A percentile compares a stretch with the other conserved stretches of the same genome.
These are phyloP conservation scores for Aleiodes leptofemur DNA, from an alignment of 2,888 invertebrate species.

Conservation along the genomic window DNA sequence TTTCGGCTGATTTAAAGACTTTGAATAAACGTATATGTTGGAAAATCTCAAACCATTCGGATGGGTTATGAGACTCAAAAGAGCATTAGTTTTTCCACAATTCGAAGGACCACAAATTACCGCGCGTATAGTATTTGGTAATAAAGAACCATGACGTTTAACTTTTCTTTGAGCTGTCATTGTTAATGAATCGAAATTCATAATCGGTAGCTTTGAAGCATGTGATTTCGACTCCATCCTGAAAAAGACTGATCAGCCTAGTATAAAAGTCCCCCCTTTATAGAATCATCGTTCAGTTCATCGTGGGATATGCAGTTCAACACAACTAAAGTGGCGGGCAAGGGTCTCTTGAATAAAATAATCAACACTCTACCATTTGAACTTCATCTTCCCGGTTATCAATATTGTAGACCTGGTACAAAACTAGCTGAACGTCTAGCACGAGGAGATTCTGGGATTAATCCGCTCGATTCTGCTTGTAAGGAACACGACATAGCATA, in stretches of 20 bases:
- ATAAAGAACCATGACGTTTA: conserved; percentile 24
- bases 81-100: conserved; percentile 54
- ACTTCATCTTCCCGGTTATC: conserved; percentile 58
- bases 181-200: background rate
- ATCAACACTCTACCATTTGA: conserved; percentile 54
- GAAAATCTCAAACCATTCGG: conserved; percentile 52
- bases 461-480: conserved; percentile 60
- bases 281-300: background rate
- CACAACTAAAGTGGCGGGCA: conserved; percentile 18
- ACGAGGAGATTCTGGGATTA: conserved; percentile 50
- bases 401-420: conserved; percentile 46
- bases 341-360: conserved; percentile 45
- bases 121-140: background rate
- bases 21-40: conserved; percentile 53
- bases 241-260: background rate
- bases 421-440: too few species aligned
- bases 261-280: background rate
- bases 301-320: background rate
- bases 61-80: conserved; percentile 49
- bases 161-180: background rate
- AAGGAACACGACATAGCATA: conserved; percentile 58
- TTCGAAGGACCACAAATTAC: conserved; percentile 27
- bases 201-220: background rate
- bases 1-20: conserved; percentile 66
- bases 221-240: conserved; percentile 10